Conservation (phyloP, 92 coral and sea anemone species). For the Chrysogorgia sp. region DNA sequence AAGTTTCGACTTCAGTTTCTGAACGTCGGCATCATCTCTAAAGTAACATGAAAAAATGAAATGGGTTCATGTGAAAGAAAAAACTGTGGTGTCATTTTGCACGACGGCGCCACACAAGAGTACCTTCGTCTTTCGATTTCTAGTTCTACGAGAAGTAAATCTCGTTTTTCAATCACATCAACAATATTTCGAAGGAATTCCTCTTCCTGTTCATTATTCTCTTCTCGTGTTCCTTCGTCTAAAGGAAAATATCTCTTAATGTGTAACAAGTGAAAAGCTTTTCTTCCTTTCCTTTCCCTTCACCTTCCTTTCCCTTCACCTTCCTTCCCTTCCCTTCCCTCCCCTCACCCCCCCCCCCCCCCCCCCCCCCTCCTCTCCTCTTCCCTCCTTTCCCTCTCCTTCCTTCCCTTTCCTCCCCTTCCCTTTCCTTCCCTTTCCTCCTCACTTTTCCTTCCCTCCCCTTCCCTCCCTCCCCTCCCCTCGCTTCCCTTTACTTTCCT, state of each 20-base stretch:
- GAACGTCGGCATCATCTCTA: slow-evolving; percentile 10
- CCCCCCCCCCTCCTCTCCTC: too few relatives aligned
- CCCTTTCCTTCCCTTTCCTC: too few relatives aligned
- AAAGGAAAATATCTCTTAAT: neutral
- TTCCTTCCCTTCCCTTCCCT: too few relatives aligned
- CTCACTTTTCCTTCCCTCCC: too few relatives aligned
- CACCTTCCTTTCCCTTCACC: neutral
- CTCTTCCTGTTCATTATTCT: slow-evolving; percentile 54
- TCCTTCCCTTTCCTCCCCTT: too few relatives aligned
- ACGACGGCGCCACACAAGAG: too few relatives aligned
- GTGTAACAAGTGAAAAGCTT: too few relatives aligned
- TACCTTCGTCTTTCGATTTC: slow-evolving; percentile 82
- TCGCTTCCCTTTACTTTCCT: neutral
- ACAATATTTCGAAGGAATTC: slow-evolving; percentile 79
- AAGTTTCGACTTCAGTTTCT: slow-evolving; percentile 11
- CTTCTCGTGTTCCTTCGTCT: slow-evolving; percentile 21
- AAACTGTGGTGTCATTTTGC: neutral
- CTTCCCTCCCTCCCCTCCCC: neutral
- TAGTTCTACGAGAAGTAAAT: slow-evolving; percentile 76
- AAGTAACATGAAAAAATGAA: neutral
- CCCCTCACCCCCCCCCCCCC: too few relatives aligned
- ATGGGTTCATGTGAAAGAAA: neutral
- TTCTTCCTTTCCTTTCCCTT: neutral
- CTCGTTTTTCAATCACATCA: slow-evolving; percentile 90
- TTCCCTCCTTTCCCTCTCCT: too few relatives aligned